These are phyloP conservation scores for Grammomys dolichurus DNA, from an alignment of 2,113 vertebrate species.

Conservation along the genomic window DNA sequence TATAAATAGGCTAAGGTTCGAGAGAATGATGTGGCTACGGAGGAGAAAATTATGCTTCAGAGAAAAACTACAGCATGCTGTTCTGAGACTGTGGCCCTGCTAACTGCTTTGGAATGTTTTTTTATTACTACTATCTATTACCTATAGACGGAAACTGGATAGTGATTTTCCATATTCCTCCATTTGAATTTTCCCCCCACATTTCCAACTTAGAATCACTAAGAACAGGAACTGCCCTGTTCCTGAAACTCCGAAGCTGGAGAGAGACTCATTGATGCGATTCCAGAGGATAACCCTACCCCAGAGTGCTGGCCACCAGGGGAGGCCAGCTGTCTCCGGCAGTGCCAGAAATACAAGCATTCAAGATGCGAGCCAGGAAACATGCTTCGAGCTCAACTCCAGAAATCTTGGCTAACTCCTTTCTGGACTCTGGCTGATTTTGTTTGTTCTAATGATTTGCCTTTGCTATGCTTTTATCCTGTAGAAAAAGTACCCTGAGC, in stretches of 20 bases:
- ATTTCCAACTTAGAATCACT: constrained; percentile 6
- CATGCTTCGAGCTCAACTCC: not conserved
- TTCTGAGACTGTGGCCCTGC: not conserved
- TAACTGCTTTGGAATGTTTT: not conserved
- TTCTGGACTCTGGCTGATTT: not conserved
- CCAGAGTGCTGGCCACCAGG: not conserved
- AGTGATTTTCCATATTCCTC: not conserved
- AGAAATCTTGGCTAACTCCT: not conserved
- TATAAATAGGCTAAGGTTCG: not conserved
- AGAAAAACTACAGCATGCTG: not conserved
- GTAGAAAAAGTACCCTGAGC: not conserved
- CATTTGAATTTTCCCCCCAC: not conserved
- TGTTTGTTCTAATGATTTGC: not conserved
- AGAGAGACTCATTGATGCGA: not conserved
- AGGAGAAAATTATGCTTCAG: not conserved
- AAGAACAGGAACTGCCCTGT: not conserved
- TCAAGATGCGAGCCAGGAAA: not conserved
- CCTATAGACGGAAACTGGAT: not conserved
- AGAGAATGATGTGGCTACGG: not conserved
- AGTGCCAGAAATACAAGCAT: not conserved
- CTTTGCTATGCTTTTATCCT: not conserved
- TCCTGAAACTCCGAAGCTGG: not conserved
- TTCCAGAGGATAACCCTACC: not conserved
- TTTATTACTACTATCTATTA: not conserved
- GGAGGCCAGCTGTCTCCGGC: not conserved